These are phyloP conservation scores for Latrodectus hesperus DNA, from an alignment of 2,888 invertebrate genomes.

Conservation along the genomic window DNA sequence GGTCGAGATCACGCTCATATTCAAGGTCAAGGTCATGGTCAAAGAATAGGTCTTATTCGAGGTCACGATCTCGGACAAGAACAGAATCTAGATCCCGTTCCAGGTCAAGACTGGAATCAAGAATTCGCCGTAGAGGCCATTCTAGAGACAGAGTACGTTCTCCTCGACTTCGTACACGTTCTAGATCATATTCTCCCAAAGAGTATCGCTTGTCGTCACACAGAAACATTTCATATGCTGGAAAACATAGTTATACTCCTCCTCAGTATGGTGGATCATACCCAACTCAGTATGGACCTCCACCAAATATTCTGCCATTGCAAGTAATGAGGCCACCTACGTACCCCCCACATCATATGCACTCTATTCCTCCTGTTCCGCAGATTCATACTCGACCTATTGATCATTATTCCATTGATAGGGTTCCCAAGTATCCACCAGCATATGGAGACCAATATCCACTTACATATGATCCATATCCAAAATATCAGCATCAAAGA, in stretches of 20 bases:
- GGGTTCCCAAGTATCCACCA: constrained; percentile 40
- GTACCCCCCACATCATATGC: constrained; percentile 45
- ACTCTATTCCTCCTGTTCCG: constrained; percentile 33
- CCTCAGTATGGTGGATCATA: constrained; percentile 53
- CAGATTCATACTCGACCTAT: constrained; percentile 40
- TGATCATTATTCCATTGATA: constrained; percentile 55
- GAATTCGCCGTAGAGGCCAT: constrained; percentile 16
- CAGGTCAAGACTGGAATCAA: constrained; percentile 47
- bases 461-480: constrained; percentile 40
- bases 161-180: constrained; percentile 27
- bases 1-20: constrained; percentile 48
- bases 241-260: constrained; percentile 32
- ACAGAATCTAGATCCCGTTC: constrained; percentile 62
- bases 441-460: constrained; percentile 54
- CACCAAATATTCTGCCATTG: constrained; percentile 22
- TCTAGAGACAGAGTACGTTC: constrained; percentile 52
- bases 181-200: constrained; percentile 50
- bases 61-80: constrained; percentile 60
- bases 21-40: constrained; percentile 67
- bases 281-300: constrained; percentile 48
- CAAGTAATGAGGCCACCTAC: constrained; percentile 50
- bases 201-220: constrained; percentile 14
- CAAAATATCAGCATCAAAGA: constrained; percentile 37
- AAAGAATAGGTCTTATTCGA: constrained; percentile 56
- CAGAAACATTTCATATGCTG: constrained; percentile 20